A percentile compares a stretch with the other conserved stretches of the same genome.
Conservation (phyloP, 2,888 invertebrate species). For the Conomelus anceps region DNA sequence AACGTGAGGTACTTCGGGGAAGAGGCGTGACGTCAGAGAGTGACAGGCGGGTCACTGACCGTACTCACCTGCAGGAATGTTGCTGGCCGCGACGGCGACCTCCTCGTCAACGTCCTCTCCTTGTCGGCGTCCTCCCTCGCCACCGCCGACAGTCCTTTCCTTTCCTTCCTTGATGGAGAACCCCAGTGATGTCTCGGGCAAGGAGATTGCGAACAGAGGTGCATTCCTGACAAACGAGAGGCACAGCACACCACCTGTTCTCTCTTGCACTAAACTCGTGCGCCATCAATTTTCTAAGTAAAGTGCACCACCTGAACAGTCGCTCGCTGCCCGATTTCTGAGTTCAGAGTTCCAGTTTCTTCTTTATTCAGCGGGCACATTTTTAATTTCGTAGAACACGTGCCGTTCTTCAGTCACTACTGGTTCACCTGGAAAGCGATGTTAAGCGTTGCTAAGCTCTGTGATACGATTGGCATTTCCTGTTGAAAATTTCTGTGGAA, state of each 20-base stretch:
- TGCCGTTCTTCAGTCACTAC: background rate
- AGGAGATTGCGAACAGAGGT: too few species aligned
- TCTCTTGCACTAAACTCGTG: background rate
- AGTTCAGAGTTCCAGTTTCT: background rate
- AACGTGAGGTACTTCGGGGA: background rate
- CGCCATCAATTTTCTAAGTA: background rate
- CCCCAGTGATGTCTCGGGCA: too few species aligned
- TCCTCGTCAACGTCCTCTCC: background rate
- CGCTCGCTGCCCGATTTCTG: too few species aligned
- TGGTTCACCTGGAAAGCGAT: background rate
- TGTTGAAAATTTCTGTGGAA: background rate
- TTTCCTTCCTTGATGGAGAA: background rate
- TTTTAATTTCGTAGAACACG: background rate
- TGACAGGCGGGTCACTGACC: constrained; percentile 4
- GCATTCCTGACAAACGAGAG: background rate
- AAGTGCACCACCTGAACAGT: too few species aligned
- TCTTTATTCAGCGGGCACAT: background rate
- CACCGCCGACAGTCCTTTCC: background rate
- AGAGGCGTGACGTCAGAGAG: background rate
- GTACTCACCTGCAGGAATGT: constrained; percentile 11
- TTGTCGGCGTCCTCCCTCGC: background rate
- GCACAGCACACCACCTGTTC: background rate
- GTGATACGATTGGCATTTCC: background rate
- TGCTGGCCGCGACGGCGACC: background rate
- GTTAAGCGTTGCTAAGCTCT: background rate